Percentiles rank a stretch among this genome's conserved stretches.
phyloP scores from a whole-genome alignment of 2,888 invertebrate genomes.

The Lepeophtheirus nordmannii region DNA sequence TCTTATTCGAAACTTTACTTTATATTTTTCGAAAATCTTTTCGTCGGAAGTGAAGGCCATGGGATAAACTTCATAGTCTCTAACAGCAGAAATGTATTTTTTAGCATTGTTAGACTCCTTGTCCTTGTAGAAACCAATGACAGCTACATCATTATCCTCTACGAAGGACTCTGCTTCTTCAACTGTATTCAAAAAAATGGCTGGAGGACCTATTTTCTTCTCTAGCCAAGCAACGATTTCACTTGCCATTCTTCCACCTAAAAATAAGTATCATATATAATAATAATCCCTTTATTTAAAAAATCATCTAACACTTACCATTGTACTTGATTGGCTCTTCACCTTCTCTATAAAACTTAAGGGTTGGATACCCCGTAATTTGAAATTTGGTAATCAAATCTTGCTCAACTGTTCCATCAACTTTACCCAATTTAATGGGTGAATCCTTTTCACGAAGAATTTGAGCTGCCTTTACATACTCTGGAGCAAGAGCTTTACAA shows the following conservation, averaged over 20 bases:
- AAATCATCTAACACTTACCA: conserved; percentile 33
- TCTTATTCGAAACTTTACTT: conserved; percentile 36
- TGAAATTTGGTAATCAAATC: conserved; percentile 71
- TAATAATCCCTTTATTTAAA: not conserved
- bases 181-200: conserved; percentile 55
- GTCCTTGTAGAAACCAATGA: conserved; percentile 75
- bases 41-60: conserved; percentile 72
- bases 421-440: conserved; percentile 74
- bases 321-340: conserved; percentile 58
- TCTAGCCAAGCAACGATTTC: conserved; percentile 83
- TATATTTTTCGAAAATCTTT: conserved; percentile 60
- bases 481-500: conserved; percentile 89
- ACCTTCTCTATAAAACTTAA: conserved; percentile 87
- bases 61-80: conserved; percentile 63
- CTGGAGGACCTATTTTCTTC: conserved; percentile 93
- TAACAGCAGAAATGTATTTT: conserved; percentile 62
- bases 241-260: conserved; percentile 66
- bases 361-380: conserved; percentile 86
- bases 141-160: conserved; percentile 59
- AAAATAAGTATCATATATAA: not conserved
- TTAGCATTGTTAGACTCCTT: conserved; percentile 41
- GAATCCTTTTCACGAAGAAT: conserved; percentile 61
- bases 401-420: conserved; percentile 84
- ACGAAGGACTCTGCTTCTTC: conserved; percentile 70
- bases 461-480: conserved; percentile 83